These are phyloP conservation scores for Ornithoptera priamus DNA, from an alignment of 2,888 invertebrate genomes.

Conservation along the genomic window DNA sequence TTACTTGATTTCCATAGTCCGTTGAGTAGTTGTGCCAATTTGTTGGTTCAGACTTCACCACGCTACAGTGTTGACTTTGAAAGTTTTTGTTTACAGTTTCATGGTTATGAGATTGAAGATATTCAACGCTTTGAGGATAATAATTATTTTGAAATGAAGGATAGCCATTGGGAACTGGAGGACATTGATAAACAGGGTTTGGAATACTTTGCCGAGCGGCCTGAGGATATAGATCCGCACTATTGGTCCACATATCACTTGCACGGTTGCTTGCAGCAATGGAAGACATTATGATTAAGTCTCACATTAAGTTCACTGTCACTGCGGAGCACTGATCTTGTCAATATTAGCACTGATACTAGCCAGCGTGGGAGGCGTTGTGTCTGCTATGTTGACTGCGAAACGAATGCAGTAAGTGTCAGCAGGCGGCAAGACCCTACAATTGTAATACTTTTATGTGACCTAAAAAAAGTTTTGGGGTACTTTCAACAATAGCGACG, in stretches of 20 bases:
- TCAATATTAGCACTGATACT: slow-evolving; percentile 45
- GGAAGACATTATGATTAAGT: slow-evolving; percentile 53
- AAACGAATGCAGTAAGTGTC: slow-evolving; percentile 75
- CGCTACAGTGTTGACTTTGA: slow-evolving; percentile 41
- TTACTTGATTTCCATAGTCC: slow-evolving; percentile 48
- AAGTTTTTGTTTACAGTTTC: slow-evolving; percentile 51
- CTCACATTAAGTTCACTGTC: slow-evolving; percentile 42
- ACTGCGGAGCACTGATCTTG: slow-evolving; percentile 49
- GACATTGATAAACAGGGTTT: slow-evolving; percentile 54
- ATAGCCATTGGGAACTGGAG: slow-evolving; percentile 46
- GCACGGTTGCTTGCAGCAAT: slow-evolving; percentile 61
- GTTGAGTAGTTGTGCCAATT: slow-evolving; percentile 58
- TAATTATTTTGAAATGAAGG: slow-evolving; percentile 58
- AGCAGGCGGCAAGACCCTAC: slow-evolving; percentile 72
- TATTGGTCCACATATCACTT: slow-evolving; percentile 71
- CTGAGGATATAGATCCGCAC: slow-evolving; percentile 56
- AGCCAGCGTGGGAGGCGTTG: slow-evolving; percentile 68
- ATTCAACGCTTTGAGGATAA: slow-evolving; percentile 54
- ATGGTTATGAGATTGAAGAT: slow-evolving; percentile 46
- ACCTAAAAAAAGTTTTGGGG: slow-evolving; percentile 78
- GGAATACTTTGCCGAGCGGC: slow-evolving; percentile 55
- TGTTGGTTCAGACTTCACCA: slow-evolving; percentile 61
- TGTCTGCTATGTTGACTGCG: slow-evolving; percentile 67
- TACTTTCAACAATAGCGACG: slow-evolving; percentile 76
- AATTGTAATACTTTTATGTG: slow-evolving; percentile 78